A percentile compares a stretch with the other conserved stretches of the same genome.
phyloP scores from a whole-genome alignment of 1,140 invertebrate genomes.

The Lepidurus apus region DNA sequence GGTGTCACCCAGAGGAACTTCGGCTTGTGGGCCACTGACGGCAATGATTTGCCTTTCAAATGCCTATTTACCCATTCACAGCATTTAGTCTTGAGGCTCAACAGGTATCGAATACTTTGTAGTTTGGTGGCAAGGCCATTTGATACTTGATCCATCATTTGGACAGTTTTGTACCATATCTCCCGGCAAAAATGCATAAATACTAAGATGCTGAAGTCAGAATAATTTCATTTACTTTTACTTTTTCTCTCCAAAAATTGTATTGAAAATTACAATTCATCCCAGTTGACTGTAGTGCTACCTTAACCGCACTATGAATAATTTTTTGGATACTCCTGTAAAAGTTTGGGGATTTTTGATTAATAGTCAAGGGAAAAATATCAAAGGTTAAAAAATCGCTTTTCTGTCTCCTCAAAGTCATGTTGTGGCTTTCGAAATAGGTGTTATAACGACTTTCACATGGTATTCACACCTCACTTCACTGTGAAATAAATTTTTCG shows the following conservation, averaged over 20 bases:
- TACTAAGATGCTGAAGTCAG: background rate
- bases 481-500: background rate
- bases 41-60: constrained; percentile 8
- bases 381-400: background rate
- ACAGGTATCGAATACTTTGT: background rate
- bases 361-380: background rate
- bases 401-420: background rate
- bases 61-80: background rate
- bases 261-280: no score
- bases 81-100: background rate
- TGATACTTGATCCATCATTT: constrained; percentile 1
- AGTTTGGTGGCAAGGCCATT: constrained; percentile 6
- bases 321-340: background rate
- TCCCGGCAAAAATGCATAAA: background rate
- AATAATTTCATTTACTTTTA: background rate
- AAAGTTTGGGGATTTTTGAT: background rate
- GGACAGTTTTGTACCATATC: background rate
- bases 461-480: background rate
- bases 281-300: no score
- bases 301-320: background rate
- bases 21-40: background rate
- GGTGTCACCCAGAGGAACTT: background rate
- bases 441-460: background rate
- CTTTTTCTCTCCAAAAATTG: background rate
- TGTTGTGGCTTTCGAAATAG: background rate